Conservation (phyloP, 1,140 invertebrate species). For the Musca domestica region DNA sequence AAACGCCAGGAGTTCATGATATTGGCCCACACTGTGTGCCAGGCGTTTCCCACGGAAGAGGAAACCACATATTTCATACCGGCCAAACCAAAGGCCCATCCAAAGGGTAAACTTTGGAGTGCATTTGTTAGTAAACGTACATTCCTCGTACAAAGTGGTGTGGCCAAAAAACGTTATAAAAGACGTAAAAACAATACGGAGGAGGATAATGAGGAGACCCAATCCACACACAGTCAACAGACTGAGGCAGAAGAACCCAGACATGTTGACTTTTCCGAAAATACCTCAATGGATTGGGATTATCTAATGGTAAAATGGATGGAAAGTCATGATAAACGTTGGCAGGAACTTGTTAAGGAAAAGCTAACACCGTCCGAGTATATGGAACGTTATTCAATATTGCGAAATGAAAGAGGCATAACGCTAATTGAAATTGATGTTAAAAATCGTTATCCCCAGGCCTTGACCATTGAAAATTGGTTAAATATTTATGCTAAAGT, state of each 20-base stretch:
- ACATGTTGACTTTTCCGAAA: background rate
- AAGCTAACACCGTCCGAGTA: background rate
- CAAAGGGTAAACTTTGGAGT: background rate
- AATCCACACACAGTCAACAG: too few relatives aligned
- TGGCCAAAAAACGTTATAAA: background rate
- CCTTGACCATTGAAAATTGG: background rate
- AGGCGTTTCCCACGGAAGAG: background rate
- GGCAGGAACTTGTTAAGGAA: background rate
- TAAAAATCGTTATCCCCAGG: background rate
- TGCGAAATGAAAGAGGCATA: background rate
- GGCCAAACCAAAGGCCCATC: background rate
- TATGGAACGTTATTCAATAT: background rate
- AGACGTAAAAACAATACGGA: background rate
- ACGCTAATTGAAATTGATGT: constrained; percentile 1
- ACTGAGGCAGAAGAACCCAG: background rate
- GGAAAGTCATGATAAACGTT: background rate
- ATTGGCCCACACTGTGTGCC: background rate
- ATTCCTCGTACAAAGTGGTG: background rate
- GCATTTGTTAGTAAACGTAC: background rate
- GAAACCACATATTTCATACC: background rate
- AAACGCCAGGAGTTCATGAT: background rate
- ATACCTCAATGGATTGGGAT: background rate
- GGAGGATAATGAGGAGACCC: background rate
- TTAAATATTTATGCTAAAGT: background rate
- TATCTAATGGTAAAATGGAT: background rate